Evolutionary conservation across 2,888 invertebrate genomes (phyloP).

Genomic region (Rotaria sp.): DNA sequence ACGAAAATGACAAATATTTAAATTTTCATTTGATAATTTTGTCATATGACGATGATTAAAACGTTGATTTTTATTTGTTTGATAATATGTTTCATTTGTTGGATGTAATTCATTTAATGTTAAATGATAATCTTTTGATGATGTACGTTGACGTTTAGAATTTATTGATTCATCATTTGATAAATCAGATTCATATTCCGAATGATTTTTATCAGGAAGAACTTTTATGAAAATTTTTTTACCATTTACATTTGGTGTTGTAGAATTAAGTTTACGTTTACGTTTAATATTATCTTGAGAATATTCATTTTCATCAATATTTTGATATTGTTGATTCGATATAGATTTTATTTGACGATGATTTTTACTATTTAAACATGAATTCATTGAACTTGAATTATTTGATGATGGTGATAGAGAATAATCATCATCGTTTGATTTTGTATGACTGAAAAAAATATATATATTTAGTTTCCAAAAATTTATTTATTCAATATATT

Average conservation of each 20-base stretch:
- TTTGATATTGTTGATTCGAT: background rate
- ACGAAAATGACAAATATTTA: background rate
- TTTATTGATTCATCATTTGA: background rate
- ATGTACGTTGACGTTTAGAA: slow-evolving; percentile 1
- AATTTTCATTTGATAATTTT: slow-evolving; percentile 28
- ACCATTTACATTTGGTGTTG: background rate
- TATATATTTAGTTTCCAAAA: background rate
- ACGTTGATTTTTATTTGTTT: background rate
- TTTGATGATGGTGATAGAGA: slow-evolving; percentile 20
- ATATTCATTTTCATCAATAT: background rate
- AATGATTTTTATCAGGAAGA: background rate
- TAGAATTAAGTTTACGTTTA: background rate
- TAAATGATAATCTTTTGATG: slow-evolving; percentile 8
- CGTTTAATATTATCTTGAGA: background rate
- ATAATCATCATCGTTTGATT: background rate
- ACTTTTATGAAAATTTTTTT: background rate
- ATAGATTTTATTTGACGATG: background rate
- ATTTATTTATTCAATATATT: too few species aligned
- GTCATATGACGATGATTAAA: slow-evolving; percentile 25
- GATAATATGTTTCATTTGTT: background rate
- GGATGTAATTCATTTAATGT: slow-evolving; percentile 8
- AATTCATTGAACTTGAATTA: slow-evolving; percentile 25
- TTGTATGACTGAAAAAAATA: background rate
- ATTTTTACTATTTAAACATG: background rate
- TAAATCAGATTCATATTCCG: background rate